These are phyloP conservation scores for Archilochus colubris DNA, from an alignment of 2,113 vertebrate genomes.

Conservation along the genomic window DNA sequence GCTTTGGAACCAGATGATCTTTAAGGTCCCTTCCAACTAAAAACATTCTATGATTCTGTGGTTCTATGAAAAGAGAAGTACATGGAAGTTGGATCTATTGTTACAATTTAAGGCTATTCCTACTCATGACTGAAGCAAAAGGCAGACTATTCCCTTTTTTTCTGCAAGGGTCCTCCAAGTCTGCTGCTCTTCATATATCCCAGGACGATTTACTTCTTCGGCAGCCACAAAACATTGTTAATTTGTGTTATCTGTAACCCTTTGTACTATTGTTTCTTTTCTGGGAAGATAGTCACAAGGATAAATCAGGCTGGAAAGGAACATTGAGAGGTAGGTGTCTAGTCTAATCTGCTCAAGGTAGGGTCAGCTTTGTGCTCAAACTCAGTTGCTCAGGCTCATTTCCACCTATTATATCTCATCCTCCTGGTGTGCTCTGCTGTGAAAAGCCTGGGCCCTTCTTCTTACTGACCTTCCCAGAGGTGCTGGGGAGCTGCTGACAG, in stretches of 20 bases:
- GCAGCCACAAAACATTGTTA: background rate
- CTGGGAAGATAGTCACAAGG: background rate
- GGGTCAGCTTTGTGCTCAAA: background rate
- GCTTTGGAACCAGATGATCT: too few relatives aligned
- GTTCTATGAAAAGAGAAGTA: background rate
- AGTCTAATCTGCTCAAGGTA: background rate
- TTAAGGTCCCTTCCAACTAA: too few relatives aligned
- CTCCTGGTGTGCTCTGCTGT: background rate
- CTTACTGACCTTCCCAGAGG: background rate
- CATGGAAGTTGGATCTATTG: background rate
- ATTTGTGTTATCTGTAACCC: background rate
- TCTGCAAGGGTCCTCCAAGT: background rate
- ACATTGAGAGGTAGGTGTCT: background rate
- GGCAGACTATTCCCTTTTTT: background rate
- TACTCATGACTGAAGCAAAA: background rate
- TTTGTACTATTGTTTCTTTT: background rate
- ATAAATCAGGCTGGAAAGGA: background rate
- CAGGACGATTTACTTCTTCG: background rate
- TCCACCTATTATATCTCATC: background rate
- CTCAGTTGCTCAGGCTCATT: background rate
- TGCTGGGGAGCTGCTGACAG: background rate
- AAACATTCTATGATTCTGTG: too few relatives aligned
- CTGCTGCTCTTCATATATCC: background rate
- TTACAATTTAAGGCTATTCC: background rate
- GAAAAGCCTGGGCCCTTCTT: background rate